Evolutionary conservation across 1,140 invertebrate species (phyloP), one percentile per base, ranked within the genome.

Genomic region (Zeugodacus cucurbitae): DNA sequence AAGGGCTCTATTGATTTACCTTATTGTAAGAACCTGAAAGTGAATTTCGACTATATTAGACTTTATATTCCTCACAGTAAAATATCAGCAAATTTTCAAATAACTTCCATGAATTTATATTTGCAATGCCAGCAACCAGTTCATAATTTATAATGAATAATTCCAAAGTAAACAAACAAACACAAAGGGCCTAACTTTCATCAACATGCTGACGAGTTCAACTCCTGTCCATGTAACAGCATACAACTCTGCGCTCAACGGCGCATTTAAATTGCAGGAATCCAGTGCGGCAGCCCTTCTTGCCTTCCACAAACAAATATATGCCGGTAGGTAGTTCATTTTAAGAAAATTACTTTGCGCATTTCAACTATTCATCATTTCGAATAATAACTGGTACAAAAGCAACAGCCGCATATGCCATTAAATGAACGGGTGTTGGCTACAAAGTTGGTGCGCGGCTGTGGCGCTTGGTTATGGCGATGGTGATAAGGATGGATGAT

Each of bases 331-430:
- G 17, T 20, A n/a, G n/a, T 74, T 37, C 67, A 41, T 74, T 74
- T 74, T 22, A 37, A 74, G 32, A 74, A 74, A 74, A 74, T 74
- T 74, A 41, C 67, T 74, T 37, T 74, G 32, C 67, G 20, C 74
- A 29, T 82, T 82, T 29, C 37, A 82, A 29, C 74, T 82, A 82
- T 82, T 82, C 74, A 82, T 82, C 74, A 82, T 82, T 82, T 54
- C 41, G 74, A 3, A 48, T 82, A 82, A 54, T 11, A 82, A 54
- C 41, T 82, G 48, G 22, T 14, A 26, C 74, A 82, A 44, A 44
- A 82, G 37, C 26, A 82, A 48, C 41, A 82, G 74, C 41, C 44
- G 41, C 74, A 82, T 82, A 82, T 82, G 37, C 74, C 41, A 22
- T 82, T 82, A 82, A 54, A 82, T 54, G 41, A 48, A 48, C 26